Conservation (phyloP, 2,113 vertebrate species). For the Atherinomorus stipes region DNA sequence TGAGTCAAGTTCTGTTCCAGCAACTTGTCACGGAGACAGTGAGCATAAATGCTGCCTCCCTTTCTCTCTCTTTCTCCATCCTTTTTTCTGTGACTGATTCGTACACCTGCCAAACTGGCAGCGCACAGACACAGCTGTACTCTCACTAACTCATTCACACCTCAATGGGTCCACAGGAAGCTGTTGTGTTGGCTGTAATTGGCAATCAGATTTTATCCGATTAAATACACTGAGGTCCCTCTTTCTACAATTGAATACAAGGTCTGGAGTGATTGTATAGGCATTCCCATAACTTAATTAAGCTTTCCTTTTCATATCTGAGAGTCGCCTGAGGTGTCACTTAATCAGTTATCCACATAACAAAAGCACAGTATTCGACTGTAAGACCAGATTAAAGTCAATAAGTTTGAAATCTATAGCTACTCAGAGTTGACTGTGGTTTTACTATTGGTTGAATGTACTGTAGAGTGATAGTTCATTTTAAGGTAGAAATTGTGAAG, state of each 20-base stretch:
- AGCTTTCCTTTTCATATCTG: neutral
- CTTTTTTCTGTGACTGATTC: constrained; percentile 1
- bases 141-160: constrained; percentile 40
- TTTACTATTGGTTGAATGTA: neutral
- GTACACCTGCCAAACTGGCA: constrained; percentile 20
- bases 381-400: no score
- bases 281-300: no score
- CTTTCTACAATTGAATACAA: neutral
- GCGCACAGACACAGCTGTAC: constrained; percentile 59
- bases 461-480: neutral
- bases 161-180: constrained; percentile 12
- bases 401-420: no score
- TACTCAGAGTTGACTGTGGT: neutral
- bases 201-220: constrained; percentile 27
- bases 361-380: neutral
- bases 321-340: neutral
- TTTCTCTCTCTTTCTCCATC: neutral
- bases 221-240: constrained; percentile 27
- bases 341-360: neutral
- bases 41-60: neutral
- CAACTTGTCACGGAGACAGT: neutral
- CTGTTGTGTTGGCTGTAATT: neutral
- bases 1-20: neutral
- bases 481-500: no score
- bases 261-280: neutral